These are phyloP conservation scores for Dendroctonus ponderosae DNA, from an alignment of 1,140 invertebrate genomes.

Conservation along the genomic window DNA sequence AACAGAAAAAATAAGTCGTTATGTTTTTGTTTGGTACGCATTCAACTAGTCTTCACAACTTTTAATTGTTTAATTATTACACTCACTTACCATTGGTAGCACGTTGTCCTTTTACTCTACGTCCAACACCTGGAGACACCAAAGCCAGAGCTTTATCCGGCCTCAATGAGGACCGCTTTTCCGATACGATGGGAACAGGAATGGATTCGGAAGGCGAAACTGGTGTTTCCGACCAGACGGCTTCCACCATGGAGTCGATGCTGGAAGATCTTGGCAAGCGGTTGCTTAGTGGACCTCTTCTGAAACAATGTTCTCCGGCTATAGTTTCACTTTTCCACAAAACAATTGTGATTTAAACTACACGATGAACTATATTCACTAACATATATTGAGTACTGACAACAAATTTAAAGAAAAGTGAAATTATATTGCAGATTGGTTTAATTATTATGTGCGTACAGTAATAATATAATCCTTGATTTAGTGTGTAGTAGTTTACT, in stretches of 20 bases:
- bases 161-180: slow-evolving; percentile 49
- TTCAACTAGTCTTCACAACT: no score
- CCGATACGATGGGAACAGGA: slow-evolving; percentile 53
- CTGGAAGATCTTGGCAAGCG: slow-evolving; percentile 72
- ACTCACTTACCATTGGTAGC: slow-evolving; percentile 67
- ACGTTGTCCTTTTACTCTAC: slow-evolving; percentile 69
- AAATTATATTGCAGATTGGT: no score
- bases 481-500: no score
- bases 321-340: no score
- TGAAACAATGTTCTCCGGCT: slow-evolving; percentile 17
- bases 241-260: slow-evolving; percentile 73
- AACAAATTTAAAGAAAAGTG: no score
- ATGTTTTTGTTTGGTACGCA: no score
- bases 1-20: no score
- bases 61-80: background rate
- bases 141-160: slow-evolving; percentile 59
- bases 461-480: no score
- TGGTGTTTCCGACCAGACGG: slow-evolving; percentile 56
- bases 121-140: slow-evolving; percentile 69
- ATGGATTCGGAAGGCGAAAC: slow-evolving; percentile 45
- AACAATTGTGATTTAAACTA: no score
- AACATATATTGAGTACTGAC: no score
- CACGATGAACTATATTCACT: background rate
- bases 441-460: no score
- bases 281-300: slow-evolving; percentile 56